These are phyloP conservation scores for Eulemur mongoz DNA, from an alignment of 2,797 vertebrate species.

Conservation along the genomic window DNA sequence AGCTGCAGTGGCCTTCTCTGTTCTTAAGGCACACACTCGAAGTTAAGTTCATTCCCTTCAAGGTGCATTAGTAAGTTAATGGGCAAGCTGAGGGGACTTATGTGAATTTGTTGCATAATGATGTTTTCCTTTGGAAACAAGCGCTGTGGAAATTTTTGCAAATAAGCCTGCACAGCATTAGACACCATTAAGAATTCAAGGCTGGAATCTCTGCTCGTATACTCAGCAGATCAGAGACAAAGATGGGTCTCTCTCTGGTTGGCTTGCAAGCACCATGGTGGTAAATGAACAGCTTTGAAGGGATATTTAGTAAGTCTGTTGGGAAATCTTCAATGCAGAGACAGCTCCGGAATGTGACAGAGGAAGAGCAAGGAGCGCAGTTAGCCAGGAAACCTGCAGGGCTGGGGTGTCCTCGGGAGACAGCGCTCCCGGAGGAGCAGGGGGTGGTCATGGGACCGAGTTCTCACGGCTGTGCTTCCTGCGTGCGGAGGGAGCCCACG, in stretches of 20 bases:
- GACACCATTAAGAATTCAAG: neutral
- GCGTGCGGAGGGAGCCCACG: neutral
- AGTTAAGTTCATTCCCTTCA: fast-evolving
- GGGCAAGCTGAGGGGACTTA: fast-evolving
- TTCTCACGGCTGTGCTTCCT: neutral
- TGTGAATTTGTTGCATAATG: neutral
- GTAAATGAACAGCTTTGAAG: neutral
- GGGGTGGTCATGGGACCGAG: neutral
- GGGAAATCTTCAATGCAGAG: neutral
- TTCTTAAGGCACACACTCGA: fast-evolving
- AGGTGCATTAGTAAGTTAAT: fast-evolving
- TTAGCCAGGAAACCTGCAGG: neutral
- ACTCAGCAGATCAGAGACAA: neutral
- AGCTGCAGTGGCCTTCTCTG: fast-evolving
- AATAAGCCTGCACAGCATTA: fast-evolving
- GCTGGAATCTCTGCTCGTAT: no score
- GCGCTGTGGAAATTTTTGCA: neutral
- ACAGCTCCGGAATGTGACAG: neutral
- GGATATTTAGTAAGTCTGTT: neutral
- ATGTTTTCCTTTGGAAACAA: neutral
- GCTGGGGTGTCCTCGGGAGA: neutral
- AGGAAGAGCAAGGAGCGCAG: neutral
- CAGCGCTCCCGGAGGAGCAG: neutral
- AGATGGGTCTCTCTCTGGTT: neutral
- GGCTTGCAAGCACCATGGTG: neutral